Evolutionary conservation across 2,113 vertebrate genomes (phyloP), one percentile per base, ranked within the genome.

Genomic region (Nerophis lumbriciformis): DNA sequence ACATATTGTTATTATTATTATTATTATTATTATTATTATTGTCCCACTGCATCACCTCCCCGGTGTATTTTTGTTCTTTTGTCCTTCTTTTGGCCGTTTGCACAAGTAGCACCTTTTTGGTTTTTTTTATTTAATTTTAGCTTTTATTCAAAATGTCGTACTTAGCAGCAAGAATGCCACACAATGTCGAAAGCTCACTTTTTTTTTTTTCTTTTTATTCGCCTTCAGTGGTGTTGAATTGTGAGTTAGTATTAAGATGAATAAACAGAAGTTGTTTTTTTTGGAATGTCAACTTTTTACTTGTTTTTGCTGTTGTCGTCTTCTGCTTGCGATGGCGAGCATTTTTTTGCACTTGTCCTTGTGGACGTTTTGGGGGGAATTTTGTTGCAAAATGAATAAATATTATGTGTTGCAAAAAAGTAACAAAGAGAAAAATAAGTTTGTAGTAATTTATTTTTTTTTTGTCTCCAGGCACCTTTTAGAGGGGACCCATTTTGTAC

Each of bases 291-390:
- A 78, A 81, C 55, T 19, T 76, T 78, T 84, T 69, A 73, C 71
- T 68, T 80, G 70, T 73, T 72, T 53, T 61, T 63, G 53, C 78
- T 78, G 48, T 78, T 70, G 44, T 48, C 1, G 19, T n/a, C 28
- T 73, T 72, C 53, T 81, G 71, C 78, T 83, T 61, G 52, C 75
- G 81, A 80, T 78, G 83, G 85, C 72, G 82, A 77, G 76, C 83
- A 78, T 19, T 19, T 58, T 58, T 89, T 90, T 91, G 88, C 88
- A 91, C 88, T 91, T 86, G 75, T 88, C 84, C 83, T 53, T 37
- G 47, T 71, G 88, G 85, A 89, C 81, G 5, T 66, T 47, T 61
- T 76, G 39, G 19, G 19, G 19, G 19, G 19, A 2, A 19, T 44
- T 44, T 57, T 39, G 54, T 56, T 85, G 67, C 15, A 84, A 85